Base-by-base conservation (phyloP, 2,797 vertebrate genomes). In the Micropoecilia bifurca region DNA sequence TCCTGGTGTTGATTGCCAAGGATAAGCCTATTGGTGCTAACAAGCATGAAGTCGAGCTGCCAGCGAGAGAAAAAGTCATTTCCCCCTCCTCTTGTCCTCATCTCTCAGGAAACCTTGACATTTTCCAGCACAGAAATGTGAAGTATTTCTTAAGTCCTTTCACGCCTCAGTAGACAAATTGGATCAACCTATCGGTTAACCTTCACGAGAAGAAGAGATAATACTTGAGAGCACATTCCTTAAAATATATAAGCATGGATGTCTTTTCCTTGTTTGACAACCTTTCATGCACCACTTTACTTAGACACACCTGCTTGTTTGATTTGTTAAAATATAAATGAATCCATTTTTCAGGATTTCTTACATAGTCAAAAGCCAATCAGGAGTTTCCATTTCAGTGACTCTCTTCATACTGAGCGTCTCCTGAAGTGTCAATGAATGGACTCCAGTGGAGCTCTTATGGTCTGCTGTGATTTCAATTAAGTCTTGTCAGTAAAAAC, bases 171-270 rank as follows among this genome's bases (percentile, higher is more conserved):
- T 90, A 89, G 93, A 95, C 93, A 95, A 95, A 95, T 94, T 95
- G 93, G 94, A 95, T 96, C 93, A 95, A 94, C 90, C 93, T 95
- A 93, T 95, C 87, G 86, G 93, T 95, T 95, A 95, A 95, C 93
- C 95, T 95, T 95, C 94, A 94, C 87, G 83, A 92, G 85, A 92
- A 91, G 88, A 93, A 90, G 88, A 93, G 91, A 93, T 95, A 92
- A 95, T 92, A 90, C 90, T 90, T 88, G 82, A 91, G 88, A 91
- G 87, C 90, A 85, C 83, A 89, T 94, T 93, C 91, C 87, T 77
- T 89, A 90, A 89, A 72, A 91, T 90, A 90, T 88, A 89, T 87
- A 88, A 89, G 80, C 87, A 86, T 81, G 87, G 77, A 78, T 25
- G 83, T 92, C 82, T 90, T 88, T 85, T 86, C 55, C 80, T 85